A percentile compares a stretch with the other conserved stretches of the same genome.
Conservation (phyloP, 2,888 invertebrate species). For the Protodeltote pygarga region DNA sequence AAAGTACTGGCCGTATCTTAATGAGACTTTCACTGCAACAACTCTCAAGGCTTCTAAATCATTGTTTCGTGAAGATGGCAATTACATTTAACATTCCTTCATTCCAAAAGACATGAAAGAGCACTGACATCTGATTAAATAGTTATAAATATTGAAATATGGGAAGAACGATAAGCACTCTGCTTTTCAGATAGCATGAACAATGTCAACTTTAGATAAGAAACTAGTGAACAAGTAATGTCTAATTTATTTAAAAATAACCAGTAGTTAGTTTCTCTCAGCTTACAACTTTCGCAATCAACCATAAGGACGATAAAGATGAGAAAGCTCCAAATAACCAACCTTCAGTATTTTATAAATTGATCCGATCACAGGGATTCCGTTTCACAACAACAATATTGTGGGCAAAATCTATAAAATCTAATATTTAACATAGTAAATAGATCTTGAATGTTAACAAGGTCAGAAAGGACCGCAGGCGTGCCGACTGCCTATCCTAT, state of each 20-base stretch:
- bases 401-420: constrained; percentile 5
- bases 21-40: constrained; percentile 39
- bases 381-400: constrained; percentile 13
- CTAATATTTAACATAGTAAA: constrained; percentile 37
- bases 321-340: background rate
- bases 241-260: too few species aligned
- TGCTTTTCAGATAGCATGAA: too few species aligned
- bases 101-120: too few species aligned
- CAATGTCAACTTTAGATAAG: too few species aligned
- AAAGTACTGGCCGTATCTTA: constrained; percentile 22
- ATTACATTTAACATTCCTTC: background rate
- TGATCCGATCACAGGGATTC: background rate
- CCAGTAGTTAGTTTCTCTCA: too few species aligned
- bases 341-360: constrained; percentile 2
- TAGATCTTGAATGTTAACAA: constrained; percentile 44
- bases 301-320: background rate
- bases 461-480: constrained; percentile 40
- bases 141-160: too few species aligned
- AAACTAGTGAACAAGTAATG: too few species aligned
- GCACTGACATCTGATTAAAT: too few species aligned
- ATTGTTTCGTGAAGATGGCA: constrained; percentile 35
- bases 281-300: too few species aligned
- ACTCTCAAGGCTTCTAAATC: constrained; percentile 29
- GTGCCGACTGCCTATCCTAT: constrained; percentile 28
- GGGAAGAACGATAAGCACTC: too few species aligned